These are phyloP conservation scores for Suncus etruscus DNA, from an alignment of 2,113 vertebrate genomes.

Conservation along the genomic window DNA sequence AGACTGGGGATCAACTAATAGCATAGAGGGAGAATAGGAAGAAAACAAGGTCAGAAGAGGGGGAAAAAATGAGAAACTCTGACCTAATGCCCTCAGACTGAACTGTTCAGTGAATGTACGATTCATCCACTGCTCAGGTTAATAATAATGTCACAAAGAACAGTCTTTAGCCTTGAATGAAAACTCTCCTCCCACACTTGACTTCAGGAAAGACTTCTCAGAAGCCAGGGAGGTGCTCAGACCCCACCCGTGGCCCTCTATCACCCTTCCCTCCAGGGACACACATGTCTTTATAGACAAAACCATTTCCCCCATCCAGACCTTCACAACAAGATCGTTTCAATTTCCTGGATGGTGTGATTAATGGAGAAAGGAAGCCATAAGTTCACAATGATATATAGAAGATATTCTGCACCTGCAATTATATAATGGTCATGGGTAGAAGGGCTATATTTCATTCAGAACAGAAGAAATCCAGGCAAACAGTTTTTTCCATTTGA, in stretches of 20 bases:
- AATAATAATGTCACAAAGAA: not conserved
- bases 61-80: no score
- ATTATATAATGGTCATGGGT: not conserved
- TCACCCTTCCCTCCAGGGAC: not conserved
- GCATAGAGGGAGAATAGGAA: no score
- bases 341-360: not conserved
- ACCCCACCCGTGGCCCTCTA: not conserved
- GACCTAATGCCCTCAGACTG: not conserved
- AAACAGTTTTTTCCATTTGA: conserved; percentile 25
- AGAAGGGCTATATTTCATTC: not conserved
- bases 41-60: no score
- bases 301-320: not conserved
- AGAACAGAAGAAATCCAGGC: not conserved
- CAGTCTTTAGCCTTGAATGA: not conserved
- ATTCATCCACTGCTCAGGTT: not conserved
- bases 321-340: not conserved
- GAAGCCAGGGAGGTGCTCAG: not conserved
- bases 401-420: not conserved
- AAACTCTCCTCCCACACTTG: not conserved
- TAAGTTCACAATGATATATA: not conserved
- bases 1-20: no score
- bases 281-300: not conserved
- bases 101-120: not conserved
- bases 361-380: conserved; percentile 9
- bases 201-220: not conserved